A percentile compares a stretch with the other conserved stretches of the same genome.
Evolutionary conservation across 2,888 invertebrate species (phyloP).

Genomic region (Therioaphis trifolii): DNA sequence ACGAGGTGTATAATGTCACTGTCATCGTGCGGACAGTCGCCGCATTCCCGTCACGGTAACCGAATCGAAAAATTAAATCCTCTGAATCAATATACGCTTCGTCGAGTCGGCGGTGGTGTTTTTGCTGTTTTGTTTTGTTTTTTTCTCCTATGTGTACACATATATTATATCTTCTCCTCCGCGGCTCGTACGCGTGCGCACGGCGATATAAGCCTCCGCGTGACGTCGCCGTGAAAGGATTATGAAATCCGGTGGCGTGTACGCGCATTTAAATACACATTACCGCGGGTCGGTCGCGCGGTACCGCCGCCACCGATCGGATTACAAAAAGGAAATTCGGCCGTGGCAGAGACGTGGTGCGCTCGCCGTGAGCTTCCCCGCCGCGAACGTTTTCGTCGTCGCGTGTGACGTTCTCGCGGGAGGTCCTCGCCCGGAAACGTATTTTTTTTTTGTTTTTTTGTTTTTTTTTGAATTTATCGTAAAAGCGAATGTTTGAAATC

Average conservation of each 20-base stretch:
- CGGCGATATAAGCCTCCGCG: constrained; percentile 12
- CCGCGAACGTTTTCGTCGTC: too few species aligned
- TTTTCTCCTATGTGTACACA: not conserved
- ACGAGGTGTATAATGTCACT: constrained; percentile 18
- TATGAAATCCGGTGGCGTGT: constrained; percentile 29
- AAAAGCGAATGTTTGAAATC: too few species aligned
- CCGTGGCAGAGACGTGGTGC: not conserved
- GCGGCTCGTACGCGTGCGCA: not conserved
- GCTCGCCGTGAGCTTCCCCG: too few species aligned
- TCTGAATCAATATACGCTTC: constrained; percentile 43
- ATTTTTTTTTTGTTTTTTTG: too few species aligned
- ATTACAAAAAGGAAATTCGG: constrained; percentile 37
- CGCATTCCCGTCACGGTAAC: constrained; percentile 49
- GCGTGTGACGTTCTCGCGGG: not conserved
- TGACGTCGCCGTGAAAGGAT: constrained; percentile 43
- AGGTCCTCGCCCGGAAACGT: too few species aligned
- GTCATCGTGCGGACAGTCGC: constrained; percentile 8
- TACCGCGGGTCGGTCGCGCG: constrained; percentile 36
- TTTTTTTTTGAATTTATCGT: too few species aligned
- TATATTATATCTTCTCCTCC: not conserved
- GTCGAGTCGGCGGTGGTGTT: not conserved
- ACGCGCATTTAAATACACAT: constrained; percentile 44
- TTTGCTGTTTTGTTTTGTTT: constrained; percentile 4
- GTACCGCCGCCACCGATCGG: constrained; percentile 48
- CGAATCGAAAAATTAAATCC: constrained; percentile 61